These are phyloP conservation scores for Lagorchestes hirsutus DNA, from an alignment of 2,797 vertebrate genomes.

Conservation along the genomic window DNA sequence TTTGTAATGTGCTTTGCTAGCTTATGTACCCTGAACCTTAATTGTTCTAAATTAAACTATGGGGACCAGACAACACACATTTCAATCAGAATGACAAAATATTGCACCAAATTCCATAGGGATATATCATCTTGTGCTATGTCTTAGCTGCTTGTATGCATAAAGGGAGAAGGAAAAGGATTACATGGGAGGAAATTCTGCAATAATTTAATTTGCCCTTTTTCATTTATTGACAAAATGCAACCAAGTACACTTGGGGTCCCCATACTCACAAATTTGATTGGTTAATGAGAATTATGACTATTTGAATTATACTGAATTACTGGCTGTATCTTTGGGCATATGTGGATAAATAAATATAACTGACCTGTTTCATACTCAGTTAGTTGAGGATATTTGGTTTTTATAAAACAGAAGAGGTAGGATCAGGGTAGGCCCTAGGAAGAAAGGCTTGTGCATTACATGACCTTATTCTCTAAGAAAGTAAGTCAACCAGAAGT, in stretches of 20 bases:
- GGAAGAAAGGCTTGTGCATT: background rate
- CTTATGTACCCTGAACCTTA: conserved; percentile 88
- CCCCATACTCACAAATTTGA: background rate
- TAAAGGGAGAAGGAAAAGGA: conserved; percentile 79
- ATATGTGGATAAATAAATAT: conserved; percentile 35
- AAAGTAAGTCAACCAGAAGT: background rate
- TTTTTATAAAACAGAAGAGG: background rate
- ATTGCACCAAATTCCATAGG: conserved; percentile 85
- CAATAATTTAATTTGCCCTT: conserved; percentile 80
- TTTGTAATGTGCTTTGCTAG: conserved; percentile 89
- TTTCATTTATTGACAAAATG: conserved; percentile 62
- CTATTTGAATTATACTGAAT: background rate
- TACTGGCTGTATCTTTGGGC: background rate
- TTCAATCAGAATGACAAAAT: conserved; percentile 88
- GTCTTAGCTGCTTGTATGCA: conserved; percentile 76
- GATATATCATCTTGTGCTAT: conserved; percentile 78
- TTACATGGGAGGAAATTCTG: conserved; percentile 80
- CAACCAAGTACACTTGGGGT: conserved; percentile 66
- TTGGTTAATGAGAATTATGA: background rate
- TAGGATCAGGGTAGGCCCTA: background rate
- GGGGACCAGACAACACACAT: conserved; percentile 87
- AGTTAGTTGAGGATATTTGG: background rate
- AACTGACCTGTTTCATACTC: background rate
- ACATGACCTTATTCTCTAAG: background rate
- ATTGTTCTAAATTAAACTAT: conserved; percentile 91